A percentile compares a stretch with the other conserved stretches of the same genome.
These are phyloP conservation scores for Macrobrachium rosenbergii DNA, from an alignment of 1,140 invertebrate genomes.

Conservation along the genomic window DNA sequence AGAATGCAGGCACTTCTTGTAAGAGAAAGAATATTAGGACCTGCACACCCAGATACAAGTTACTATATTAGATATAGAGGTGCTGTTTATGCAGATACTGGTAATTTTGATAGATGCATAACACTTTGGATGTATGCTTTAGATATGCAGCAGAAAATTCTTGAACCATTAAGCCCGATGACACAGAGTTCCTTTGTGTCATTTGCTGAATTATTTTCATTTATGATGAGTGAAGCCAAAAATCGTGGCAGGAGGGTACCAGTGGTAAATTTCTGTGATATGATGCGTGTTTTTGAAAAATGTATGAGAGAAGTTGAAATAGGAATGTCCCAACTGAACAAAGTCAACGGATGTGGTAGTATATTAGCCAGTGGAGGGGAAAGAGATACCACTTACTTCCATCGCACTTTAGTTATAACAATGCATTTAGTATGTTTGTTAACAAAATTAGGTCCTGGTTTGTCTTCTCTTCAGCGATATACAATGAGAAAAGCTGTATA, in stretches of 20 bases:
- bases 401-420: conserved; percentile 87
- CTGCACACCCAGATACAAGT: conserved; percentile 95
- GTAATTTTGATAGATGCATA: conserved; percentile 92
- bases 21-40: conserved; percentile 90
- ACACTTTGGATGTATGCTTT: conserved; percentile 96
- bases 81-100: conserved; percentile 94
- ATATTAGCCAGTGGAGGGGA: conserved; percentile 73
- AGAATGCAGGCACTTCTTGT: conserved; percentile 96
- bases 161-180: conserved; percentile 94
- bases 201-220: conserved; percentile 95
- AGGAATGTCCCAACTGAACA: conserved; percentile 64
- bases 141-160: conserved; percentile 93
- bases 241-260: conserved; percentile 70
- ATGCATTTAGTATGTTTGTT: conserved; percentile 85
- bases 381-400: conserved; percentile 83
- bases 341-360: conserved; percentile 68
- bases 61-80: conserved; percentile 95
- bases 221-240: conserved; percentile 83
- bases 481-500: conserved; percentile 71
- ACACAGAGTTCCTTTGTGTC: conserved; percentile 93
- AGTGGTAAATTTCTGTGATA: conserved; percentile 83
- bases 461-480: conserved; percentile 66
- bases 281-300: conserved; percentile 74
- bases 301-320: conserved; percentile 67
- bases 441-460: conserved; percentile 73